Evolutionary conservation across 2,113 vertebrate genomes (phyloP).

Genomic region (Cyprinodon variegatus): DNA sequence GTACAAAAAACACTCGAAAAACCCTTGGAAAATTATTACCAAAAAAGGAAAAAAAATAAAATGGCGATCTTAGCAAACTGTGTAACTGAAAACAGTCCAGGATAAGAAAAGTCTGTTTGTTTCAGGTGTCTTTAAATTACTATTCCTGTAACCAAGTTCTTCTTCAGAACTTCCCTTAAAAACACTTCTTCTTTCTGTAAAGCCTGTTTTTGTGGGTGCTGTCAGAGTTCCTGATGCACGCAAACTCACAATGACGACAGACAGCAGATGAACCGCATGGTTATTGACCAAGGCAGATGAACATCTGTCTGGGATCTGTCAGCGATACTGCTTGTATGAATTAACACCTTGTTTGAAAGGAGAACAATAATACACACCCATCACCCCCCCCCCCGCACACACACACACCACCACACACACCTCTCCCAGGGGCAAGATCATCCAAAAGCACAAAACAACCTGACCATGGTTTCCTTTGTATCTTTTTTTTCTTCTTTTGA

Average conservation of each 20-base stretch:
- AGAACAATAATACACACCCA: slow-evolving; percentile 49
- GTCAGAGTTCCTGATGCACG: slow-evolving; percentile 21
- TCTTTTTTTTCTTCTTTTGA: not conserved
- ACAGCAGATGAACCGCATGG: slow-evolving; percentile 32
- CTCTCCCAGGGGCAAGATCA: slow-evolving; percentile 72
- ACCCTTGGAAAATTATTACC: too few relatives aligned
- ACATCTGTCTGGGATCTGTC: slow-evolving; percentile 32
- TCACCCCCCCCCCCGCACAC: not conserved
- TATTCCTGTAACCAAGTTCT: slow-evolving; percentile 48
- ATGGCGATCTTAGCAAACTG: not conserved
- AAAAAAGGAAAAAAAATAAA: not conserved
- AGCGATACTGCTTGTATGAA: slow-evolving; percentile 20
- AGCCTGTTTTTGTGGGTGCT: slow-evolving; percentile 22
- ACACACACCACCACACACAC: slow-evolving; percentile 14
- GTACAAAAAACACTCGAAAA: too few relatives aligned
- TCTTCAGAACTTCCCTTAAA: slow-evolving; percentile 52
- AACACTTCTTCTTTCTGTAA: slow-evolving; percentile 62
- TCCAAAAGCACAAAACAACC: slow-evolving; percentile 72
- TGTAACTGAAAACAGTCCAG: slow-evolving; percentile 6
- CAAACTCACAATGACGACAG: not conserved
- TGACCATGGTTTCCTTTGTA: slow-evolving; percentile 22
- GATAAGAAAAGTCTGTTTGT: slow-evolving; percentile 22
- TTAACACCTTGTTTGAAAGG: slow-evolving; percentile 31
- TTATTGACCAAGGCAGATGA: slow-evolving; percentile 45
- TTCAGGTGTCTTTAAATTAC: slow-evolving; percentile 46